Evolutionary conservation across 2,113 vertebrate species (phyloP), one percentile per base, ranked within the genome.

Genomic region (Odocoileus hemionus): DNA sequence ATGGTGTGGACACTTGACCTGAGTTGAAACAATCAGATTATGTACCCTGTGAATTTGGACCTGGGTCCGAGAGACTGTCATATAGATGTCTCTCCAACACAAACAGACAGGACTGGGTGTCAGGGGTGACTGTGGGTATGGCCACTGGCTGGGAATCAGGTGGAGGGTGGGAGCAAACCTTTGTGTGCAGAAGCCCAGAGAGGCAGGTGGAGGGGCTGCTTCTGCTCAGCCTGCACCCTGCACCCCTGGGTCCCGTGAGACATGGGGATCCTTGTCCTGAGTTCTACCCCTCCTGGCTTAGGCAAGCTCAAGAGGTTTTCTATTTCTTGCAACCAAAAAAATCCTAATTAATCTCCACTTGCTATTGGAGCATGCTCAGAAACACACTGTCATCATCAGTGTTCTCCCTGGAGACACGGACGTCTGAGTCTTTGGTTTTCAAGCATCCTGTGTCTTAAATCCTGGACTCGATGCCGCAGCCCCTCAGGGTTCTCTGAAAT

Each of bases 121-220:
- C 10, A 0, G 2, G 23, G 64, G 61, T 11, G 33, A 25, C 3
- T 0, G 26, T 0, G 3, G 0, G 1, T 4, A 13, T 3, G 1
- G 0, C 17, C 13, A 3, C 15, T 7, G 58, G 67, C 5, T 5
- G 28, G 19, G 43, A 9, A 6, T 15, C 6, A 25, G 82, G 14
- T 11, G 57, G 64, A 5, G 19, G 2, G 7, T 2, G 33, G 43
- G 70, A 10, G 12, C 16, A 1, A 0, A 23, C 23, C 3, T 1
- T 2, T 14, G 17, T 9, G 1, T 2, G 1, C 13, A 28, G 17
- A 67, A 74, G 82, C 13, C 17, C 21, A 8, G 39, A 17, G 12
- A 2, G 2, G 50, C 4, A 2, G 2, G 25, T 2, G 13, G 1
- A 4, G 17, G 2, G 5, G 0, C 1, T 2, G 16, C 15, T 3